Base-by-base conservation (phyloP, 2,888 invertebrate genomes). In the Digitonthophagus gazella region DNA sequence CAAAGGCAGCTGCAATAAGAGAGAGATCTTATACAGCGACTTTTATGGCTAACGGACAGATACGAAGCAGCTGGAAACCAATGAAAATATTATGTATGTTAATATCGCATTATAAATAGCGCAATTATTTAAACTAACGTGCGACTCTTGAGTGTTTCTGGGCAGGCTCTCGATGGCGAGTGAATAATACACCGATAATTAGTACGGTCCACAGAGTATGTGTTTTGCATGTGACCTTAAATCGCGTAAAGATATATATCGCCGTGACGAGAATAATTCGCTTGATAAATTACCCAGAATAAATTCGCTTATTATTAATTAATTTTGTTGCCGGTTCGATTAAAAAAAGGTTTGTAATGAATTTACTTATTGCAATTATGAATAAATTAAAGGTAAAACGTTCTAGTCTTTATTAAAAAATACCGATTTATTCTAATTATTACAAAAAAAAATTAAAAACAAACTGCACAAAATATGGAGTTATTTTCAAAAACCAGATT, bases 81-180 rank as follows among this genome's bases (percentile, higher is more conserved):
- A 44, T 44, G 28, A 44, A 44, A 44, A 44, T 44, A 44, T 44
- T 44, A 44, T 44, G 28, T 61, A 16, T 61, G 61, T 61, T 61
- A 61, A 61, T 61, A 61, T 20, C n/a, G 14, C 61, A 4, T 61
- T 61, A 61, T 20, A 61, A 19, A 61, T n/a, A n/a, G 61, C 61
- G 18, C 20, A 61, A 61, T 61, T 61, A 61, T 61, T 61, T 61
- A 61, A 61, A 61, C 61, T 20, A 61, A 61, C 61, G 20, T 18
- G 20, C 20, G 61, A 61, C 61, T 19, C 61, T 61, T 61, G 28
- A 44, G 28, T 44, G 28, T 44, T 44, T 44, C 28, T 44, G 28
- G 28, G 28, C 28, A 44, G 28, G 28, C 28, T 44, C n/a, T n/a
- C 28, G 28, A 44, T 44, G 28, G 6, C 6, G 28, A 44, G 28